Evolutionary conservation across 2,797 vertebrate genomes (phyloP).

Genomic region (Dendrocincla fuliginosa): DNA sequence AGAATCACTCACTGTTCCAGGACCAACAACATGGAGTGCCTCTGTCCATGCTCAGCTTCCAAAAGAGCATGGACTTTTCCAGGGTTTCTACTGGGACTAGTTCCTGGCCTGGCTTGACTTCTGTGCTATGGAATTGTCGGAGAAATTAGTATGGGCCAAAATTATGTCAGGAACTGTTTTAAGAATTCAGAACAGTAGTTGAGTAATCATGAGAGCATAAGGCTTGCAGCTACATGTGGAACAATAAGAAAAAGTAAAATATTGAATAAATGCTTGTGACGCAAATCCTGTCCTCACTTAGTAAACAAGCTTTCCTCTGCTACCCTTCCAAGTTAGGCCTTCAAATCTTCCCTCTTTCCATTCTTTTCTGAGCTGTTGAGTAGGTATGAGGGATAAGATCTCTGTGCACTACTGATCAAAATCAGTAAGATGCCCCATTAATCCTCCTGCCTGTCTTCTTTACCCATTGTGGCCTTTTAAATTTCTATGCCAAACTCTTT

Average conservation of each 20-base stretch:
- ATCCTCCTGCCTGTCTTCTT: background rate
- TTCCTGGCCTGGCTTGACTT: background rate
- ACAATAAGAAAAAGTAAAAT: conserved; percentile 9
- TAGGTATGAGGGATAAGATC: background rate
- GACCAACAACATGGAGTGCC: background rate
- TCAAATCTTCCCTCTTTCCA: background rate
- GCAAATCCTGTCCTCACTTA: background rate
- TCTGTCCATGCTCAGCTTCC: background rate
- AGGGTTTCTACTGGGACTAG: background rate
- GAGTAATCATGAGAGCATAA: background rate
- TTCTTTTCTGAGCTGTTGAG: background rate
- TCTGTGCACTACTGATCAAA: background rate
- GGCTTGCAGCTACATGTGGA: background rate
- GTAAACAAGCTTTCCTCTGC: background rate
- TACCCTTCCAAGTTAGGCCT: background rate
- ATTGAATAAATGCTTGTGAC: background rate
- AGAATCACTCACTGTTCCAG: background rate
- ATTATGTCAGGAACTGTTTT: background rate
- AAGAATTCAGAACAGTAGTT: background rate
- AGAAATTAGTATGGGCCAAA: background rate
- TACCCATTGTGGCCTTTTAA: background rate
- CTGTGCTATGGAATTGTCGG: background rate
- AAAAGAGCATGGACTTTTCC: background rate
- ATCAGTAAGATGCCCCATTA: background rate
- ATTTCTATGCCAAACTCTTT: background rate